These are phyloP conservation scores for Idris sp. DNA, from an alignment of 1,140 invertebrate species.

Conservation along the genomic window DNA sequence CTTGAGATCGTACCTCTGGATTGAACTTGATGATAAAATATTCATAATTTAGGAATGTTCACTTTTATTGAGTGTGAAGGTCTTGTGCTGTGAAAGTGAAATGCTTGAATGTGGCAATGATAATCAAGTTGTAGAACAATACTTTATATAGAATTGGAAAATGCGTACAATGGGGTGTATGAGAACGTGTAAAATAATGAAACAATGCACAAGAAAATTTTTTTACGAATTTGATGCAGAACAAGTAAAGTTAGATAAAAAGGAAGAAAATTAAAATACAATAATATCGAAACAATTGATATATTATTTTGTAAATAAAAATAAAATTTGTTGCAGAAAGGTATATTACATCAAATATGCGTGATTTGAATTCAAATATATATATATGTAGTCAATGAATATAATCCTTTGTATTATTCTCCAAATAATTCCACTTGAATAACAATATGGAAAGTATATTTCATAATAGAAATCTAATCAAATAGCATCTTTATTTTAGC, in stretches of 20 bases:
- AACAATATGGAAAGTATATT: no score
- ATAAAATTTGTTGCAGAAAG: no score
- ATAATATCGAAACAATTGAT: no score
- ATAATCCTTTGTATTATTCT: no score
- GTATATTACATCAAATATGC: no score
- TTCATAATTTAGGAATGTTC: slow-evolving; percentile 42
- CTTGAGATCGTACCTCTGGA: slow-evolving; percentile 4
- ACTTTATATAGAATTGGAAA: slow-evolving; percentile 31
- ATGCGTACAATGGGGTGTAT: slow-evolving; percentile 14
- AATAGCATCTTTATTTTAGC: slow-evolving; percentile 13
- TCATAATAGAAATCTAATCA: slow-evolving; percentile 34
- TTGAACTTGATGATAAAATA: slow-evolving; percentile 47
- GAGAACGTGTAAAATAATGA: slow-evolving; percentile 12
- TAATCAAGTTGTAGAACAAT: slow-evolving; percentile 43
- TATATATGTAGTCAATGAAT: no score
- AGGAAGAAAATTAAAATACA: not conserved
- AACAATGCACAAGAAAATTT: no score
- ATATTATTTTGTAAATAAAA: no score
- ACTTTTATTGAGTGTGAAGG: slow-evolving; percentile 52
- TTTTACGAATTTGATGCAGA: no score
- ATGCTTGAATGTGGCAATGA: slow-evolving; percentile 46
- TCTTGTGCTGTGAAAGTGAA: slow-evolving; percentile 53
- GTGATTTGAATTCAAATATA: no score
- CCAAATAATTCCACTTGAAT: no score
- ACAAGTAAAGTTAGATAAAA: no score